Conservation (phyloP, 1,140 invertebrate species). For the Euwallacea similis region DNA sequence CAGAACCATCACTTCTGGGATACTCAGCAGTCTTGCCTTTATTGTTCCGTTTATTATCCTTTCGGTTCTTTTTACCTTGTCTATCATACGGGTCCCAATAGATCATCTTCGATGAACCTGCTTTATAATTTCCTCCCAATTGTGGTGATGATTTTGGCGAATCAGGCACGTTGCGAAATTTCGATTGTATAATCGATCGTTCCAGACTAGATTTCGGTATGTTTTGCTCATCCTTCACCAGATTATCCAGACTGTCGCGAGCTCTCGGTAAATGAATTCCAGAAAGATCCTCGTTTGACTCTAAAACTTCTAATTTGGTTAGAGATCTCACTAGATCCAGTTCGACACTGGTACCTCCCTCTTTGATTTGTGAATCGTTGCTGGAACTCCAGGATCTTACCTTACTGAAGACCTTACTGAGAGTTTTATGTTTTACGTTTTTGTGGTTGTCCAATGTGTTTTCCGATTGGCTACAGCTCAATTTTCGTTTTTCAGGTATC, state of each 20-base stretch:
- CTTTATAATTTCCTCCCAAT: slow-evolving; percentile 36
- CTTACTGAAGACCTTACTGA: slow-evolving; percentile 33
- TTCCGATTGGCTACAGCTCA: slow-evolving; percentile 37
- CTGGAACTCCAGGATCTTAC: slow-evolving; percentile 41
- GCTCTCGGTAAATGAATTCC: slow-evolving; percentile 33
- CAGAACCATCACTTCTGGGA: slow-evolving; percentile 4
- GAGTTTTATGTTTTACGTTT: slow-evolving; percentile 32
- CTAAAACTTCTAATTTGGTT: slow-evolving; percentile 23
- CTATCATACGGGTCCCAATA: slow-evolving; percentile 44
- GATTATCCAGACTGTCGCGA: slow-evolving; percentile 42
- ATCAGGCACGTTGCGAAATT: slow-evolving; percentile 24
- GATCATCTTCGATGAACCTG: slow-evolving; percentile 26
- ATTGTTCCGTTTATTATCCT: slow-evolving; percentile 36
- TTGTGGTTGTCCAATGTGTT: slow-evolving; percentile 35
- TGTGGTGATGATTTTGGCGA: slow-evolving; percentile 42
- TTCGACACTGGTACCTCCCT: slow-evolving; percentile 18
- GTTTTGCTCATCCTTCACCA: slow-evolving; percentile 33
- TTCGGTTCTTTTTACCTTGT: slow-evolving; percentile 38
- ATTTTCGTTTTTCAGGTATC: slow-evolving; percentile 16
- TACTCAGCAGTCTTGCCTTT: slow-evolving; percentile 36
- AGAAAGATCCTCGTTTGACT: slow-evolving; percentile 34
- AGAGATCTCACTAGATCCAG: slow-evolving; percentile 22
- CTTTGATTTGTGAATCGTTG: slow-evolving; percentile 31
- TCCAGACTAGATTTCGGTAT: slow-evolving; percentile 27
- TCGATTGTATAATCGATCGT: slow-evolving; percentile 20